Conservation (phyloP, 1,140 invertebrate species). For the Drosophila pruinosa region DNA sequence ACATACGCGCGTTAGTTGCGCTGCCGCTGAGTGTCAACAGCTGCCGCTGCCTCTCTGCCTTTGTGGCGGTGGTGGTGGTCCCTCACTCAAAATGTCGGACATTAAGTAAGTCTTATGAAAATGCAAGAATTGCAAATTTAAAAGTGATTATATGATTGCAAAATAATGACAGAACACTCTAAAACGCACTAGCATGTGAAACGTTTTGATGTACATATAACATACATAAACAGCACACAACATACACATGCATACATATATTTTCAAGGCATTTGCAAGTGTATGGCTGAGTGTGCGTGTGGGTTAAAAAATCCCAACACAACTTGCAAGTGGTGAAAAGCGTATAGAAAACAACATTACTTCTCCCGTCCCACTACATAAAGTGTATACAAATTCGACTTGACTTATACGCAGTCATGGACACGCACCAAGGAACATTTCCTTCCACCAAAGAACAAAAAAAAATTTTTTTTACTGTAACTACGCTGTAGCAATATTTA, state of each 20-base stretch:
- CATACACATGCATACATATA: conserved; percentile 28
- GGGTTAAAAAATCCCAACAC: background rate
- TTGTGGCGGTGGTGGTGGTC: conserved; percentile 28
- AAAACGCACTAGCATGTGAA: conserved; percentile 6
- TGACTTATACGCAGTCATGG: background rate
- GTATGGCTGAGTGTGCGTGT: conserved; percentile 1
- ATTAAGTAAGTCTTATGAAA: conserved; percentile 68
- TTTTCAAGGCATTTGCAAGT: conserved; percentile 46
- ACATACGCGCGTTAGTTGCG: conserved; percentile 27
- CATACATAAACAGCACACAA: conserved; percentile 4
- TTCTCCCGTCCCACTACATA: background rate
- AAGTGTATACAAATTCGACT: background rate
- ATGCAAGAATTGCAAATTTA: conserved; percentile 16
- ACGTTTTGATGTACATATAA: conserved; percentile 29
- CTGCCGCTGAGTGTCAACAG: conserved; percentile 70
- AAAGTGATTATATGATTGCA: background rate
- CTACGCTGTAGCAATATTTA: background rate
- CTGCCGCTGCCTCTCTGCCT: conserved; percentile 51
- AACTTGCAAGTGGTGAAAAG: conserved; percentile 15
- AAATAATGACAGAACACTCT: background rate
- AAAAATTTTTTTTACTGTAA: no score
- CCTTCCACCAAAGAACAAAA: no score
- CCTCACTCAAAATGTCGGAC: conserved; percentile 72
- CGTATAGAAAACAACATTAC: conserved; percentile 1
- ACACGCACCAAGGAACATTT: background rate